These are phyloP conservation scores for Seira musarum DNA, from an alignment of 2,888 invertebrate species.

Conservation along the genomic window DNA sequence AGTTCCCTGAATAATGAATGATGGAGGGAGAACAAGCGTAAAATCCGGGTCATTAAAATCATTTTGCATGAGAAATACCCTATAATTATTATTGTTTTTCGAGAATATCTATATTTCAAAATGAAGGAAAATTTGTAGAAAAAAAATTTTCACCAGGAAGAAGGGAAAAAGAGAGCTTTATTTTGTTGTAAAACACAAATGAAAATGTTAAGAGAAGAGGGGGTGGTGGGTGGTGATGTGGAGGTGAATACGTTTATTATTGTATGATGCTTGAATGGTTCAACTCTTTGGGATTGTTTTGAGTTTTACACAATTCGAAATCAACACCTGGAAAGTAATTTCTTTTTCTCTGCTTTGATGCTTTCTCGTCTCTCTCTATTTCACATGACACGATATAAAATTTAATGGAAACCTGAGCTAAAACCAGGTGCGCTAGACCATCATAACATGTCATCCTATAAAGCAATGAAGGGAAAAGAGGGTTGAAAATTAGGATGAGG, in stretches of 20 bases:
- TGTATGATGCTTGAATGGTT: slow-evolving; percentile 8
- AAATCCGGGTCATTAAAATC: slow-evolving; percentile 31
- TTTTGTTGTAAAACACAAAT: too few species aligned
- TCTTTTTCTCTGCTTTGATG: background rate
- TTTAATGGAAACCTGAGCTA: background rate
- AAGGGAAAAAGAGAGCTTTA: too few species aligned
- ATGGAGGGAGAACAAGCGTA: slow-evolving; percentile 12
- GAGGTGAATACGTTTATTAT: slow-evolving; percentile 15
- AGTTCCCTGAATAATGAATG: background rate
- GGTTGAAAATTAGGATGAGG: background rate
- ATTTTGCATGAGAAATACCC: slow-evolving; percentile 8
- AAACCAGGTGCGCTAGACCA: background rate
- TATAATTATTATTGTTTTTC: background rate
- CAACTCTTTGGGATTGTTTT: background rate
- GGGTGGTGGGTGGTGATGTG: background rate
- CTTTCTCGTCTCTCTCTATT: background rate
- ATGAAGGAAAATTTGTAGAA: background rate
- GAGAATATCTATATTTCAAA: background rate
- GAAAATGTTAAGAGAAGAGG: background rate
- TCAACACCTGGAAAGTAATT: slow-evolving; percentile 21
- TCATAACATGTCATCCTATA: background rate
- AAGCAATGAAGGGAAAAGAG: background rate
- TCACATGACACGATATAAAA: background rate
- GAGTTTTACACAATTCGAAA: background rate
- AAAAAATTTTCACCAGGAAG: too few species aligned